Evolutionary conservation across 53 echinoderm and acorn worm genomes (phyloP), one percentile per base, ranked within the genome.

Genomic region (Echinometra lucunter): DNA sequence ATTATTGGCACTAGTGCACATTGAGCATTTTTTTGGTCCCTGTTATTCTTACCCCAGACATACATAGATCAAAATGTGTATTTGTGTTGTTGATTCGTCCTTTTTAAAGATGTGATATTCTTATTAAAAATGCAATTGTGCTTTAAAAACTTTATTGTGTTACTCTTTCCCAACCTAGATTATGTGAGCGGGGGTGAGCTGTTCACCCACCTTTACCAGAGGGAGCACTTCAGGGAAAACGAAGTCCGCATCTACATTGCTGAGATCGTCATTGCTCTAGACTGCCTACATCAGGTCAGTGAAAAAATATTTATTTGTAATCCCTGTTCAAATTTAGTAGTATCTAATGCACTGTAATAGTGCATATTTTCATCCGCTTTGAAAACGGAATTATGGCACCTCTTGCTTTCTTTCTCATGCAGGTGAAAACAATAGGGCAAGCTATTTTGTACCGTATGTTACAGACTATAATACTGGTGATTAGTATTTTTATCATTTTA

Each of bases 151-250:
- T n/a, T n/a, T n/a, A n/a, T n/a, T n/a, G n/a, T n/a, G n/a, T n/a
- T n/a, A n/a, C n/a, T n/a, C n/a, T n/a, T 32, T 69, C 9, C 44
- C 42, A 27, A 18, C 75, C 30, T 96, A 99, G 99, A 99, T 93
- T 99, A 99, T 94, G 99, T 99, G 45, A 99, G 96, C 89, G 99
- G 99, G 10, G 99, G 99, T 0, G 99, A 99, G 89, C 94, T 99
- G 60, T 99, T 99, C 94, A 99, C 99, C 17, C 99, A 99, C 88
- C 96, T 99, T n/a, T 98, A 99, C 96, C 99, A 97, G 89, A 97
- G 99, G 95, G 99, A 99, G 89, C 96, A 98, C 55, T 99, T 99
- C 83, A 96, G 96, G 19, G 99, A 99, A 55, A 83, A 95, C 28
- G 98, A 98, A 94, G 99, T 98, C 27, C 96, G 95, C 21, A 98